These are phyloP conservation scores for Sebastes minor DNA, from an alignment of 2,797 vertebrate species.

Conservation along the genomic window DNA sequence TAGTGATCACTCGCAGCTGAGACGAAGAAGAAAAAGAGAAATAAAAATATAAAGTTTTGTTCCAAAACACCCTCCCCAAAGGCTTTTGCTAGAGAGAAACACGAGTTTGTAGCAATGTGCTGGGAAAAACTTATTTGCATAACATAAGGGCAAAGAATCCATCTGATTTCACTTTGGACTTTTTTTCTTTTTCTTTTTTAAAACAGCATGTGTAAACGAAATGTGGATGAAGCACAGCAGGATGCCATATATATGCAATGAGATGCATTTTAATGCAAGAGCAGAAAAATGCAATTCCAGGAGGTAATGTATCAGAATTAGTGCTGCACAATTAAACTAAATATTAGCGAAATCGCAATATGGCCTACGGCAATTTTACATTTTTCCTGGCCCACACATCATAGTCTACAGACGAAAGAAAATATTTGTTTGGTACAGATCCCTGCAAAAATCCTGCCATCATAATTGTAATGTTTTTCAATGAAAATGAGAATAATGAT, in stretches of 20 bases:
- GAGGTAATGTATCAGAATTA: conserved; percentile 18
- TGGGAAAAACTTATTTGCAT: conserved; percentile 42
- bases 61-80: background rate
- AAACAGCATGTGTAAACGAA: conserved; percentile 41
- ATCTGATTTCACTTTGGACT: conserved; percentile 32
- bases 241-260: conserved; percentile 44
- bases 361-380: too few species aligned
- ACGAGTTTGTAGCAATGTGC: background rate
- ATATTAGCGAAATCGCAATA: too few species aligned
- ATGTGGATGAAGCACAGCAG: conserved; percentile 23
- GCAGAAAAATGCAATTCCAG: conserved; percentile 23
- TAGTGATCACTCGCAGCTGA: conserved; percentile 89
- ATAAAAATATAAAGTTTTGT: conserved; percentile 12
- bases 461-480: too few species aligned
- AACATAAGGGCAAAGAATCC: conserved; percentile 31
- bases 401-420: too few species aligned
- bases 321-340: too few species aligned
- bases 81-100: conserved; percentile 1
- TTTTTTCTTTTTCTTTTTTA: background rate
- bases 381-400: too few species aligned
- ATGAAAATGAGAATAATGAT: too few species aligned
- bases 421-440: too few species aligned
- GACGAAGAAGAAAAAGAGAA: conserved; percentile 35
- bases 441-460: too few species aligned
- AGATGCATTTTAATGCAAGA: conserved; percentile 36